Base-by-base conservation (phyloP, 1,140 invertebrate species). In the Pemphigus obesinymphae region DNA sequence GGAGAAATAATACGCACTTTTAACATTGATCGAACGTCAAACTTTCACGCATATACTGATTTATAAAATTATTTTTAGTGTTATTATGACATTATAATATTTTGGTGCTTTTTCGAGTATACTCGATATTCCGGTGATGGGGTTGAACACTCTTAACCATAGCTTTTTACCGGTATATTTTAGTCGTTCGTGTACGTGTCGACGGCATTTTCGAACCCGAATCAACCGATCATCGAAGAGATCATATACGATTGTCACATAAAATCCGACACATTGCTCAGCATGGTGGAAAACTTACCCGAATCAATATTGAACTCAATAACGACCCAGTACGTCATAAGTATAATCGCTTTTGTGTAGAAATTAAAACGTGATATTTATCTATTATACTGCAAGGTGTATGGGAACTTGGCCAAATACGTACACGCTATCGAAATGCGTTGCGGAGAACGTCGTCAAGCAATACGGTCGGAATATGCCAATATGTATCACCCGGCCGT, bases 371-470 rank as follows among this genome's bases (percentile, higher is more conserved):
- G 37, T 0, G 0, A 43, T 15, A 26, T 68, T 1, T 23, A 7
- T 40, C n/a, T 23, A 7, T 63, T 34, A n/a, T 23, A 15, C 31
- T 37, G 20, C 26, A 6, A 90, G 91, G 53, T 89, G 89, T 68
- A 84, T 92, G 15, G 89, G 89, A 20, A 88, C 90, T n/a, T 88
- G 89, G 78, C 92, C 92, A 0, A 92, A 92, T 84, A 91, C 91
- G 0, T 93, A 93, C 82, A 90, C 90, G 5, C 91, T 90, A 83
- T 92, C 91, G 1, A 92, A 93, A 86, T 90, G 90, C 0, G 85
- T 92, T 0, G 90, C 91, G 0, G 92, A 92, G 84, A 88, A 90
- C 45, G 87, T 90, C 1, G 85, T 92, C 0, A 86, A 88, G 48
- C 85, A 87, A 37, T 87, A 89, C 76, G 88, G 88, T 0, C 87